Percentiles rank a stretch among this genome's conserved stretches.
phyloP scores from a whole-genome alignment of 2,113 vertebrate species.

The Pycnonotus jocosus region DNA sequence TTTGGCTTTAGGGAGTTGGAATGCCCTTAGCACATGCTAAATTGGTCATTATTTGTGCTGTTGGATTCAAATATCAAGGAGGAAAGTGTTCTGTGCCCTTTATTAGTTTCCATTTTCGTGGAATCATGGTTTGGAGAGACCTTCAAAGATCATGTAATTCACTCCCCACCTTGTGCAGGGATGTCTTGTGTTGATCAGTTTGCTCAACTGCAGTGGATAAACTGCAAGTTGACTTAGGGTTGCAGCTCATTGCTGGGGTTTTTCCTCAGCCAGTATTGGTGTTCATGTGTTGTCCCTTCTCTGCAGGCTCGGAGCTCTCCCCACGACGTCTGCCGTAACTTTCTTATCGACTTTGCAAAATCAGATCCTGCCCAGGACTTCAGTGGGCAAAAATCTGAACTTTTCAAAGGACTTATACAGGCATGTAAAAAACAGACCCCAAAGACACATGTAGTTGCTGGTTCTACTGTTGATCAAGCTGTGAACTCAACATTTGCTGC shows the following conservation, averaged over 20 bases:
- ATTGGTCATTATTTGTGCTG: background rate
- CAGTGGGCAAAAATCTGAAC: conserved; percentile 80
- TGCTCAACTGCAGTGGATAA: background rate
- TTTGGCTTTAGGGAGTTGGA: background rate
- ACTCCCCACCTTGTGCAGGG: background rate
- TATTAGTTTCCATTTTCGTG: background rate
- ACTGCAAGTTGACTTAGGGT: background rate
- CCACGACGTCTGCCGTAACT: conserved; percentile 73
- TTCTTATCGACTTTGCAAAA: conserved; percentile 86
- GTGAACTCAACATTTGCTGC: conserved; percentile 95
- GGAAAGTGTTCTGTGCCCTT: background rate
- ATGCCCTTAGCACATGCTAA: background rate
- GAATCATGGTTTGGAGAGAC: background rate
- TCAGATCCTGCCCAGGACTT: conserved; percentile 88
- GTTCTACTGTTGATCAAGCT: conserved; percentile 91
- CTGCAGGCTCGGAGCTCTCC: conserved; percentile 71
- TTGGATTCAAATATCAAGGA: background rate
- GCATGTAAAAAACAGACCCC: conserved; percentile 87
- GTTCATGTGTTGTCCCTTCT: background rate
- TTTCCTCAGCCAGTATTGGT: background rate
- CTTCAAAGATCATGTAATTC: background rate
- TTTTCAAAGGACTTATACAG: conserved; percentile 84
- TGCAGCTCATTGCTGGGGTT: fast-evolving
- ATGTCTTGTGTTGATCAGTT: background rate
- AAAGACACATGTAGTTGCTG: conserved; percentile 86